phyloP scores from a whole-genome alignment of 2,797 vertebrate species.

The Catamblyrhynchus diadema region DNA sequence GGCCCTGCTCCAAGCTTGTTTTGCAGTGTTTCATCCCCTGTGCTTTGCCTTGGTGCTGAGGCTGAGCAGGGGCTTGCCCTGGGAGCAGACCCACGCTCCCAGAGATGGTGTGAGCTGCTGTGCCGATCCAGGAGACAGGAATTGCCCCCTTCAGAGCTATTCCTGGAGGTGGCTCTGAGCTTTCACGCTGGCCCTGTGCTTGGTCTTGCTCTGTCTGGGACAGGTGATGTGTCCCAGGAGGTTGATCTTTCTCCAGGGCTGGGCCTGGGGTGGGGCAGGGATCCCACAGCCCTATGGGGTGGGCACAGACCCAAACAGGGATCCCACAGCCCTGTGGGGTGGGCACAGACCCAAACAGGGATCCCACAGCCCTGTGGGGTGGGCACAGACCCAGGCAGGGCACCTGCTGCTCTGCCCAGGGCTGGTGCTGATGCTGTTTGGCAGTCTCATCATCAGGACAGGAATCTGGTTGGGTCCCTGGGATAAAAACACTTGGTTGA shows the following conservation, averaged over 20 bases:
- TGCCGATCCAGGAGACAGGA: neutral
- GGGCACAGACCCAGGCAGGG: neutral
- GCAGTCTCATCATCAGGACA: neutral
- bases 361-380: no score
- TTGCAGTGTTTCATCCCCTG: neutral
- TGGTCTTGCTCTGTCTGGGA: neutral
- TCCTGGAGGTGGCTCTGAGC: neutral
- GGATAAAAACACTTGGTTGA: neutral
- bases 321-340: no score
- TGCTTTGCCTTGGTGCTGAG: neutral
- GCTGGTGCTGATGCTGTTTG: neutral
- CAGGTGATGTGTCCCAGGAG: neutral
- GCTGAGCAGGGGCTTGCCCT: neutral
- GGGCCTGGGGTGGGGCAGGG: neutral
- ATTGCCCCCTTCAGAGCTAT: neutral
- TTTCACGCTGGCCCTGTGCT: neutral
- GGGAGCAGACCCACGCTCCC: neutral
- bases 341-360: neutral
- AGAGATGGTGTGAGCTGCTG: neutral
- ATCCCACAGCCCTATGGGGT: neutral
- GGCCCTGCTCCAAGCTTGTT: neutral
- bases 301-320: neutral
- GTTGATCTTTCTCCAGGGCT: neutral
- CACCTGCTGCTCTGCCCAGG: accelerated
- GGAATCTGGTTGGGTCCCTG: neutral